Evolutionary conservation across 2,888 invertebrate species (phyloP).

Genomic region (Macaria liturata): DNA sequence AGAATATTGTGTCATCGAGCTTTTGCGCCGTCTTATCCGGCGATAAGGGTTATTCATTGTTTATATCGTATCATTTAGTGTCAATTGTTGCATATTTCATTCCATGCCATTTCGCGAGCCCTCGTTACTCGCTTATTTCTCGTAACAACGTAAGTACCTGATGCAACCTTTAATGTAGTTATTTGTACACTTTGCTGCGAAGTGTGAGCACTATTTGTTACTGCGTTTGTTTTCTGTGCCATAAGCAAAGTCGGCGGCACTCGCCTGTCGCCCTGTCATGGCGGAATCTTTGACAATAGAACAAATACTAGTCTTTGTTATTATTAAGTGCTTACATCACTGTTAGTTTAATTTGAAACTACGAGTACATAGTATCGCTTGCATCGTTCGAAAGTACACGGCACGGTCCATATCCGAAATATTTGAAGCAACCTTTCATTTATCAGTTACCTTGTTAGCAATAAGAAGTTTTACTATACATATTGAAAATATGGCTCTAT

Average conservation of each 20-base stretch:
- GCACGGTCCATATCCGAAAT: conserved; percentile 14
- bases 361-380: conserved; percentile 17
- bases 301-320: conserved; percentile 60
- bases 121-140: conserved; percentile 53
- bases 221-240: conserved; percentile 50
- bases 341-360: conserved; percentile 22
- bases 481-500: conserved; percentile 56
- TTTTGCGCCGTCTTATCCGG: conserved; percentile 22
- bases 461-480: conserved; percentile 55
- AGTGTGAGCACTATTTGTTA: conserved; percentile 32
- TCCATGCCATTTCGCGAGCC: conserved; percentile 51
- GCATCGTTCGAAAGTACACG: conserved; percentile 14
- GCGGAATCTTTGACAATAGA: conserved; percentile 46
- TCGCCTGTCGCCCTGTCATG: conserved; percentile 35
- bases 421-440: conserved; percentile 23
- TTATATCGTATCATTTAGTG: conserved; percentile 11
- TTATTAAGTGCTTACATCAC: conserved; percentile 40
- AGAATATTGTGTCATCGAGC: conserved; percentile 29
- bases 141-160: conserved; percentile 70
- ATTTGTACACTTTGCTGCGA: conserved; percentile 47
- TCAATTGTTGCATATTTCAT: conserved; percentile 46
- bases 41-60: conserved; percentile 24
- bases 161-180: conserved; percentile 65
- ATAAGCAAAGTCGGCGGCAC: conserved; percentile 53
- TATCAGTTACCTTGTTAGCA: conserved; percentile 60